phyloP scores from a whole-genome alignment of 2,797 vertebrate species.

The Distichodus sexfasciatus region DNA sequence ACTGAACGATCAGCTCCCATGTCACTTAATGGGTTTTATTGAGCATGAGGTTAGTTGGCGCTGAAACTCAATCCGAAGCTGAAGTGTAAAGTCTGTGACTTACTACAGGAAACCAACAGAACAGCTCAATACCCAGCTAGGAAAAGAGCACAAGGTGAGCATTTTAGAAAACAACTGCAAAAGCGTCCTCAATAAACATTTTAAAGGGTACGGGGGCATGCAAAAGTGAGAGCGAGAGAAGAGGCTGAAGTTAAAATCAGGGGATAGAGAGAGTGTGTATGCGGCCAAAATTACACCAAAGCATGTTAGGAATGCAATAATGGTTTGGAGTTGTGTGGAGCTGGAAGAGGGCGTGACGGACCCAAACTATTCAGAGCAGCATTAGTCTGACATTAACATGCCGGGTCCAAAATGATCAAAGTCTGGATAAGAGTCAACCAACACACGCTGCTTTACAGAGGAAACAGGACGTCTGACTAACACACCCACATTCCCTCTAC shows the following conservation, averaged over 20 bases:
- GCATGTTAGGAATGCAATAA: slow-evolving; percentile 42
- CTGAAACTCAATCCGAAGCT: not conserved
- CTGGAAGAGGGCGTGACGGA: no score
- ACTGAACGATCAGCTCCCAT: not conserved
- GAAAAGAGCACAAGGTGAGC: not conserved
- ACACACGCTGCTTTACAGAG: no score
- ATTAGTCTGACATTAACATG: no score
- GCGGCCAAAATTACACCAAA: slow-evolving; percentile 34
- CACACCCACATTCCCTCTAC: no score
- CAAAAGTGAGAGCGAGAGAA: not conserved
- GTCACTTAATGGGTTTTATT: not conserved
- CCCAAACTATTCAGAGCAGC: no score
- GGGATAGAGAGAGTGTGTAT: not conserved
- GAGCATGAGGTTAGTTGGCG: not conserved
- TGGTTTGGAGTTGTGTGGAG: no score
- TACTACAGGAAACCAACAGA: no score
- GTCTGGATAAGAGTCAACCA: no score
- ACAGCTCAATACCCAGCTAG: not conserved
- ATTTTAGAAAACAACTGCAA: not conserved
- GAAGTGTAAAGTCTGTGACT: not conserved
- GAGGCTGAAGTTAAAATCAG: no score
- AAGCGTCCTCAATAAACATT: not conserved
- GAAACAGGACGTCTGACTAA: no score
- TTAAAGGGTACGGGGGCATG: not conserved
- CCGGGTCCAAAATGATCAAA: no score